These are phyloP conservation scores for Madoqua kirkii DNA, from an alignment of 2,113 vertebrate species.

Conservation along the genomic window DNA sequence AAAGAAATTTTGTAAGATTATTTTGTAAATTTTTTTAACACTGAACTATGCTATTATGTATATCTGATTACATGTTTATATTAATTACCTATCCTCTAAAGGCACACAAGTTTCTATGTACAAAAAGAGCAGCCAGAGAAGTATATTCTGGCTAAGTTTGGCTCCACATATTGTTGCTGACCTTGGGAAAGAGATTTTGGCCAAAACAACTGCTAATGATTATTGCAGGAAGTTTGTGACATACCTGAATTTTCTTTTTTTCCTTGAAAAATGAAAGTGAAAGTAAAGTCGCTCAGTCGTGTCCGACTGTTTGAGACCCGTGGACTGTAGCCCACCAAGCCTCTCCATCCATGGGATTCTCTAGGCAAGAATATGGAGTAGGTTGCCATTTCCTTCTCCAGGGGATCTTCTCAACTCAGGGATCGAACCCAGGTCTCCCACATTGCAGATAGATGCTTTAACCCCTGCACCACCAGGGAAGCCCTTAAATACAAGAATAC, in stretches of 20 bases:
- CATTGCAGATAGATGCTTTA: no score
- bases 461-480: no score
- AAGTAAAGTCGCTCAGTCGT: no score
- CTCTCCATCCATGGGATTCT: no score
- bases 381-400: no score
- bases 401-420: no score
- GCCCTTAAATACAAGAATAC: no score
- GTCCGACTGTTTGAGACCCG: no score
- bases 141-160: neutral
- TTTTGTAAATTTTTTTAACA: neutral
- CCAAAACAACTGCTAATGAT: neutral
- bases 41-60: neutral
- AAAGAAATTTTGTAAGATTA: neutral
- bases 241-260: neutral
- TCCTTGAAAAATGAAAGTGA: neutral
- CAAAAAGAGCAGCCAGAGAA: neutral
- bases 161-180: neutral
- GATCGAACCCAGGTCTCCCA: no score
- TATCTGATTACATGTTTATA: neutral
- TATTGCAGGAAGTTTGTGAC: slow-evolving; percentile 24
- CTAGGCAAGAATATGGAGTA: no score
- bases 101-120: neutral
- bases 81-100: neutral
- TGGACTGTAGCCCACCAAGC: no score
- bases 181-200: slow-evolving; percentile 40